Conservation (phyloP, 2,888 invertebrate species). For the Rotaria magnacalcarata region DNA sequence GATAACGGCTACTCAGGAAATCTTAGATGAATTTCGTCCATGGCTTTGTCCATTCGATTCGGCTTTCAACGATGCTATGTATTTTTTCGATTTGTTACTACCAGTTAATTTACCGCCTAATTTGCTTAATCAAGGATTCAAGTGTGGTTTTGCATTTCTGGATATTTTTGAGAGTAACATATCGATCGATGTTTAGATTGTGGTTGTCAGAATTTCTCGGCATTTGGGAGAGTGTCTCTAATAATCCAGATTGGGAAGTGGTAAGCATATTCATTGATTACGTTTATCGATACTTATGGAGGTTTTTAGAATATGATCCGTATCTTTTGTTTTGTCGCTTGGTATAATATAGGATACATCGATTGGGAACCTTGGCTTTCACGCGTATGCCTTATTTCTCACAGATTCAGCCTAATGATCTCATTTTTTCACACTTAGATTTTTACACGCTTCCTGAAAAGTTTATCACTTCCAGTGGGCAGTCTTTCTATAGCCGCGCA, state of each 20-base stretch:
- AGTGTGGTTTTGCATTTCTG: background rate
- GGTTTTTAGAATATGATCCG: too few relatives aligned
- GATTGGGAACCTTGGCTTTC: background rate
- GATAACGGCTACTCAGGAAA: background rate
- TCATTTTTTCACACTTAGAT: background rate
- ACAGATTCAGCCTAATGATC: too few relatives aligned
- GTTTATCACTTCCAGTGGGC: background rate
- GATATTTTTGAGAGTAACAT: background rate
- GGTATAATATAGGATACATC: slow-evolving; percentile 5
- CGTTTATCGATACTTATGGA: too few relatives aligned
- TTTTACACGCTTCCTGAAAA: background rate
- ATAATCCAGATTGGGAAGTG: background rate
- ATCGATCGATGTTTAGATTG: background rate
- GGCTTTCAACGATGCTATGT: background rate
- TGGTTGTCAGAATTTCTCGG: background rate
- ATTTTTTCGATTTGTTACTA: background rate
- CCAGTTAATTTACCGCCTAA: background rate
- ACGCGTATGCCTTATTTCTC: background rate
- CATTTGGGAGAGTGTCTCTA: background rate
- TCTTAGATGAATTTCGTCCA: slow-evolving; percentile 10
- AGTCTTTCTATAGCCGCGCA: background rate
- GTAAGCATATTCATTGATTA: too few relatives aligned
- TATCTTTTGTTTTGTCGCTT: background rate
- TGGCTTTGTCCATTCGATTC: background rate
- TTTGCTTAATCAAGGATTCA: background rate